Base-by-base conservation (phyloP, 2,797 vertebrate species). In the Sebastes steindachneri region DNA sequence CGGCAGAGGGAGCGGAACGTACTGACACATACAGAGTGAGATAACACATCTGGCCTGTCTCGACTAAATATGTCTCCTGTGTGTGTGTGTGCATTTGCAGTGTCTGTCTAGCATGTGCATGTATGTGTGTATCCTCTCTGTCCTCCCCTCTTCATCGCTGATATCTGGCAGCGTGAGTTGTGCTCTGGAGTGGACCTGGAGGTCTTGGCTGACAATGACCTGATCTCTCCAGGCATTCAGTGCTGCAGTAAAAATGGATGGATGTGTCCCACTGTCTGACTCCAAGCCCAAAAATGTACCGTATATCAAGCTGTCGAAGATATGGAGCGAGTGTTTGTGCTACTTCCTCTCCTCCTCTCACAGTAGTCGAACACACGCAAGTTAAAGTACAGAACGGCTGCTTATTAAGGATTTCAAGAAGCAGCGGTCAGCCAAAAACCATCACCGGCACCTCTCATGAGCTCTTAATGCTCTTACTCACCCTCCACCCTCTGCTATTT, bases 1-100 rank as follows among this genome's bases (percentile, higher is more conserved):
- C 51, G 45, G 88, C 68, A 78, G 72, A 79, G 69, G 62, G 72
- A 86, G 76, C 21, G 0, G 28, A 79, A 73, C 51, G 37, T 25
- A 66, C 83, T 62, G 84, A 90, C 87, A 92, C 77, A 78, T 73
- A 66, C 70, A 75, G 2, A 51, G 70, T 62, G 80, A 78, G 79
- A 86, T 84, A 80, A 91, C 88, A 91, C 92, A 91, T 89, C 84
- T 89, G 88, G 87, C 63, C 66, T 23, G 72, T 82, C 80, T 86
- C 35, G 2, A 73, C 84, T 69, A 63, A 86, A 84, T 84, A 78
- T 54, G 48, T 82, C 72, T 86, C 74, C 79, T 25, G 17, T 69
- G 35, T 51, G 72, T 48, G 72, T 55, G 68, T 35, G 19, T 45
- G 19, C 31, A 14, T 28, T 9, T 69, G 67, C 21, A 68, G 53